Evolutionary conservation across 1,140 invertebrate species (phyloP).

Genomic region (Orchestia grillus): DNA sequence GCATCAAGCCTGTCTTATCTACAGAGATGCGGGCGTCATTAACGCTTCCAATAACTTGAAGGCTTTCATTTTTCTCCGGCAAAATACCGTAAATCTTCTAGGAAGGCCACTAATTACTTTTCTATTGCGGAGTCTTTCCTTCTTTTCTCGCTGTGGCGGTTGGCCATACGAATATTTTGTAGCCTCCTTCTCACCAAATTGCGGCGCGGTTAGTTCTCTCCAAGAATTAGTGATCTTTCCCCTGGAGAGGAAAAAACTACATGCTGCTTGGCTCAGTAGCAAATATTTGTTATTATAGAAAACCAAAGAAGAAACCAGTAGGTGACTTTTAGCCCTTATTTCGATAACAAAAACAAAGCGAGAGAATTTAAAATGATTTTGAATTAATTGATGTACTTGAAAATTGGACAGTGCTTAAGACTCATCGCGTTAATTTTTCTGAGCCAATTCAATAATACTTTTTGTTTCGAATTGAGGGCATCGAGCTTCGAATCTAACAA

Average conservation of each 20-base stretch:
- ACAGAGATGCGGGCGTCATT: conserved; percentile 7
- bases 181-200: background rate
- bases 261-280: background rate
- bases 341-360: background rate
- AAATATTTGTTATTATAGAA: background rate
- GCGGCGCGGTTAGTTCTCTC: background rate
- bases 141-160: background rate
- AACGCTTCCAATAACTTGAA: conserved; percentile 22
- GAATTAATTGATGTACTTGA: too few species aligned
- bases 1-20: background rate
- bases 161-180: conserved; percentile 1
- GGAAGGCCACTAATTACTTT: conserved; percentile 33
- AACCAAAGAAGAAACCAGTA: background rate
- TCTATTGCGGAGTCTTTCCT: background rate
- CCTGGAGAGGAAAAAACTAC: background rate
- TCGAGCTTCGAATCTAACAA: too few species aligned
- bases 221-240: background rate
- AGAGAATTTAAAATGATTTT: background rate
- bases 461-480: too few species aligned
- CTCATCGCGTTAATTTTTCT: too few species aligned
- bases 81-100: conserved; percentile 2
- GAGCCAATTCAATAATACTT: too few species aligned
- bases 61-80: background rate
- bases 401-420: too few species aligned
- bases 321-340: background rate